A percentile compares a stretch with the other conserved stretches of the same genome.
Evolutionary conservation across 2,113 vertebrate species (phyloP).

Genomic region (Chascanopsetta lugubris): DNA sequence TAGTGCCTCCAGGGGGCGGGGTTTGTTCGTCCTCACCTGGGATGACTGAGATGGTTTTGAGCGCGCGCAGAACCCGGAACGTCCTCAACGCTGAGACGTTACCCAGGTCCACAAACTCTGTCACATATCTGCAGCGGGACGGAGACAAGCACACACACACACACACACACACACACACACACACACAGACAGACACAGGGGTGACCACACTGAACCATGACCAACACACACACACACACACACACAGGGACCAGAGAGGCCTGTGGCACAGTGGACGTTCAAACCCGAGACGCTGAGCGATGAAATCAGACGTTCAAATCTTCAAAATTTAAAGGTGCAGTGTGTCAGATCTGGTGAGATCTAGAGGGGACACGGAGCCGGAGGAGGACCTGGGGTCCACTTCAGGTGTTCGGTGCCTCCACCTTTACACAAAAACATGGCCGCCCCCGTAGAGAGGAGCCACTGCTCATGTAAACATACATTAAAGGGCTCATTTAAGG

Average conservation of each 20-base stretch:
- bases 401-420: no score
- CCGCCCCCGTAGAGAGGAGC: no score
- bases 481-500: no score
- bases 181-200: conserved; percentile 28
- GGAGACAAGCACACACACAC: conserved; percentile 78
- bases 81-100: conserved; percentile 99
- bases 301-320: conserved; percentile 22
- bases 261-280: conserved; percentile 46
- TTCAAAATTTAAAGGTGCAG: no score
- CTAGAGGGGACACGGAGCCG: no score
- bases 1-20: conserved; percentile 32
- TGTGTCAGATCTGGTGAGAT: no score
- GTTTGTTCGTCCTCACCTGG: conserved; percentile 88
- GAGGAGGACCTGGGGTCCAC: no score
- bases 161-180: conserved; percentile 83
- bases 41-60: conserved; percentile 99
- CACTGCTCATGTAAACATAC: no score
- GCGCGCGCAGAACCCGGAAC: conserved; percentile 98
- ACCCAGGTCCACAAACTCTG: conserved; percentile 99
- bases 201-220: conserved; percentile 82
- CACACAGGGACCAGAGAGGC: conserved; percentile 28
- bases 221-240: conserved; percentile 66
- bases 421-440: no score
- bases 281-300: conserved; percentile 1
- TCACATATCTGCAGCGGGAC: conserved; percentile 95